Evolutionary conservation across 1,140 invertebrate species (phyloP).

Genomic region (Kradibia gibbosae): DNA sequence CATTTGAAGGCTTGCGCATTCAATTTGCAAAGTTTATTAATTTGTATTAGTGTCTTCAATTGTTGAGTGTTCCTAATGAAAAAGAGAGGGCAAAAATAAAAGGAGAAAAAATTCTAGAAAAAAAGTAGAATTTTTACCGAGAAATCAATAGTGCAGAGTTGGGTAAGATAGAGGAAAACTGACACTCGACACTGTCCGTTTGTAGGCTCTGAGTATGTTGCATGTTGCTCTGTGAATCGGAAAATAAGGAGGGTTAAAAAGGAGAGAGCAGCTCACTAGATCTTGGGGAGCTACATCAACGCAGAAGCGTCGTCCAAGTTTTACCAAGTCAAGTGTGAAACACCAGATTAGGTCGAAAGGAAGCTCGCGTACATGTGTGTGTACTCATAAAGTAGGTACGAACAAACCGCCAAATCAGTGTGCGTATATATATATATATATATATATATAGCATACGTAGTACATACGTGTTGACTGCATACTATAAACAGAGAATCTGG

Average conservation of each 20-base stretch:
- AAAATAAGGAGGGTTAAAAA: constrained; percentile 27
- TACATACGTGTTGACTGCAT: background rate
- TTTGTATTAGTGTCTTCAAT: background rate
- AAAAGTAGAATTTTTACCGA: background rate
- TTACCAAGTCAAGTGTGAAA: constrained; percentile 29
- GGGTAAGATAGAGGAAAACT: background rate
- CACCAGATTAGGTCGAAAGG: constrained; percentile 7
- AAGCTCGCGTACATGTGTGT: background rate
- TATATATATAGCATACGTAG: no score
- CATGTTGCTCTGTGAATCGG: background rate
- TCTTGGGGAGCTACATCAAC: background rate
- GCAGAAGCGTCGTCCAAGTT: constrained; percentile 4
- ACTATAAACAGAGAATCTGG: background rate
- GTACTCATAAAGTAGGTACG: background rate
- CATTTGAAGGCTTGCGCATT: background rate
- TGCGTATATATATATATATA: background rate
- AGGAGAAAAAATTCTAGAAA: background rate
- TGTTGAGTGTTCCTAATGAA: background rate
- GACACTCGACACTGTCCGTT: background rate
- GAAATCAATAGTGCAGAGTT: background rate
- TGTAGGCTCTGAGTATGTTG: background rate
- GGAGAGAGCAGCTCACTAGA: background rate
- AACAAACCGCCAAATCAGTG: background rate
- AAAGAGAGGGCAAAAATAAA: background rate
- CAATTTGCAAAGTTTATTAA: background rate